These are phyloP conservation scores for Chrysodeixis includens DNA, from an alignment of 2,888 invertebrate species.

Conservation along the genomic window DNA sequence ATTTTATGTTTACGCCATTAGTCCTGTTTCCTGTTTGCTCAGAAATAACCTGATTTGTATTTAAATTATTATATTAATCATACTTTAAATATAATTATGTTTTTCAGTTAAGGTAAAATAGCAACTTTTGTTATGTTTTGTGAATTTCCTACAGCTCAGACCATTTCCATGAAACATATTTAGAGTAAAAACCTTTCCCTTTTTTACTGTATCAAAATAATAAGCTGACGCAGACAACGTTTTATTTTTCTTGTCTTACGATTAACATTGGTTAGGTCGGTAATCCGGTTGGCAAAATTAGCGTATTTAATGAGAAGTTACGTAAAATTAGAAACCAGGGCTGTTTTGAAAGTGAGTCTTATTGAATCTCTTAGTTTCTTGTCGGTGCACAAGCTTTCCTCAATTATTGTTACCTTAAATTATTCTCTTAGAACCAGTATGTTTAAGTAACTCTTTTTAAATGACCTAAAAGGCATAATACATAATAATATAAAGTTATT, in stretches of 20 bases:
- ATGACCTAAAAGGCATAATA: neutral
- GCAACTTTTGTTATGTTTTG: neutral
- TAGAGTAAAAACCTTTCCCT: no score
- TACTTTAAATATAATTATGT: conserved; percentile 15
- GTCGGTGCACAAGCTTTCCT: conserved; percentile 1
- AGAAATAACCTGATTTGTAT: conserved; percentile 17
- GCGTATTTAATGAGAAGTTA: neutral
- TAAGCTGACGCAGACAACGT: neutral
- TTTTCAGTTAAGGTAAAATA: neutral
- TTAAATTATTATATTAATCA: conserved; percentile 11
- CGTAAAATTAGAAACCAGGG: neutral
- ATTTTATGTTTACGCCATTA: conserved; percentile 18
- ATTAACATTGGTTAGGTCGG: conserved; percentile 2
- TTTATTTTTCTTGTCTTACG: neutral
- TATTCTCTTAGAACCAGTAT: neutral
- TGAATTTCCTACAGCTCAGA: neutral
- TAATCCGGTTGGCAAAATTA: conserved; percentile 2
- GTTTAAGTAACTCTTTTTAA: neutral
- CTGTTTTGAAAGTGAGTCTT: conserved; percentile 20
- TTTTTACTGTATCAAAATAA: no score
- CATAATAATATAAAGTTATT: no score
- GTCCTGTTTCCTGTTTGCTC: conserved; percentile 42
- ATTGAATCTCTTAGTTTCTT: conserved; percentile 11
- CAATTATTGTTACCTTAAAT: neutral
- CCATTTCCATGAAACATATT: no score